A percentile compares a stretch with the other conserved stretches of the same genome.
These are phyloP conservation scores for Drosophila prolongata DNA, from an alignment of 2,888 invertebrate species.

Conservation along the genomic window DNA sequence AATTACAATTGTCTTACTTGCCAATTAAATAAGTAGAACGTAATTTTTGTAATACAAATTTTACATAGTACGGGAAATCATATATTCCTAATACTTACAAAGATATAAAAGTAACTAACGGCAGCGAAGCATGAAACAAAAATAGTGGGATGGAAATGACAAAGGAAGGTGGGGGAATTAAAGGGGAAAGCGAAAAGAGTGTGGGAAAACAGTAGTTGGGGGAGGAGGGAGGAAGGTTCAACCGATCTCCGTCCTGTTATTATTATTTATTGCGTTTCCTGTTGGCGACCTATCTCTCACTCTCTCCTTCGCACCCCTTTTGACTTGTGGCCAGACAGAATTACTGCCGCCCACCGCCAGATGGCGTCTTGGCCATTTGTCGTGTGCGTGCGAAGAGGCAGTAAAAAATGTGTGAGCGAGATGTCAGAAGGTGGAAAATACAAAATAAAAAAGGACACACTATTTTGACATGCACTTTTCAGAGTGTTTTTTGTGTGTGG, in stretches of 20 bases:
- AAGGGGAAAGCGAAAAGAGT: conserved; percentile 1
- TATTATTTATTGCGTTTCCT: conserved; percentile 48
- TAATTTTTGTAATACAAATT: too few relatives aligned
- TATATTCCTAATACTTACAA: background rate
- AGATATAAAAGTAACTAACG: conserved; percentile 7
- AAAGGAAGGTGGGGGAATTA: conserved; percentile 7
- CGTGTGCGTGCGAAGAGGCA: conserved; percentile 61
- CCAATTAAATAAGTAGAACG: too few relatives aligned
- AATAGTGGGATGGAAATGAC: conserved; percentile 41
- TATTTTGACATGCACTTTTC: conserved; percentile 35
- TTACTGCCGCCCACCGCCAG: conserved; percentile 42
- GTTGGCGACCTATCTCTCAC: conserved; percentile 20
- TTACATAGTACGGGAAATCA: background rate
- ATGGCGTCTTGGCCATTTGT: conserved; percentile 41
- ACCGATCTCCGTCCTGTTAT: conserved; percentile 44
- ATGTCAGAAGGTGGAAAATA: conserved; percentile 5
- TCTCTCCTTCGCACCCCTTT: conserved; percentile 41
- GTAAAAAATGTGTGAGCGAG: conserved; percentile 9
- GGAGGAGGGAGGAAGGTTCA: conserved; percentile 13
- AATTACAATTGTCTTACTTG: too few relatives aligned
- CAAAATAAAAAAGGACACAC: conserved; percentile 27
- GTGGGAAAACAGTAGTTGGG: conserved; percentile 3
- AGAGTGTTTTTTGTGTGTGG: conserved; percentile 13
- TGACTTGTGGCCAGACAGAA: conserved; percentile 32
- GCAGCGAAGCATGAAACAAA: conserved; percentile 65